Evolutionary conservation across 1,140 invertebrate species (phyloP).

Genomic region (Panulirus ornatus): DNA sequence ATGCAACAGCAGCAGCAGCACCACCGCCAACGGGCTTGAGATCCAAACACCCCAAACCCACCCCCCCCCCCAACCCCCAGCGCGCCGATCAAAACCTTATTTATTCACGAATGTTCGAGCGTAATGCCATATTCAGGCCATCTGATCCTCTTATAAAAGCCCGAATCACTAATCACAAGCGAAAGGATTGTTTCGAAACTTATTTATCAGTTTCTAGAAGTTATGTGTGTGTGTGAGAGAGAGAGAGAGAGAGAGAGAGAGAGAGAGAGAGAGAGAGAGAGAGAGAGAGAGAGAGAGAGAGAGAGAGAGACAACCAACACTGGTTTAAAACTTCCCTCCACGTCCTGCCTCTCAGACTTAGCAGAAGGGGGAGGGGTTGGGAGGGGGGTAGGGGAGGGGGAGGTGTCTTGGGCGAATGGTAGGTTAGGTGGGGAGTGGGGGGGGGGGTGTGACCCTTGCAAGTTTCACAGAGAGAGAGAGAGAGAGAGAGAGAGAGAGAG

Average conservation of each 20-base stretch:
- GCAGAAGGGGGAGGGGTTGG: too few relatives aligned
- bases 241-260: not conserved
- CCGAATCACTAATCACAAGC: not conserved
- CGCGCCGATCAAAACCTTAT: too few relatives aligned
- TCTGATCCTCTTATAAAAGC: constrained; percentile 23
- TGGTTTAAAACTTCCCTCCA: too few relatives aligned
- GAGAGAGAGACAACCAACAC: not conserved
- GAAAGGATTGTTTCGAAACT: constrained; percentile 18
- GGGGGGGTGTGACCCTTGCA: too few relatives aligned
- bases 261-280: not conserved
- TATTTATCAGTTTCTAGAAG: not conserved
- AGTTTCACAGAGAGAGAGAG: too few relatives aligned
- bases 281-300: not conserved
- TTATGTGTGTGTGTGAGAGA: not conserved
- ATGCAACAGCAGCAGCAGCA: not conserved
- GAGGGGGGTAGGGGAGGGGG: too few relatives aligned
- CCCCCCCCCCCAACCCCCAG: too few relatives aligned
- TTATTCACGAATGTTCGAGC: constrained; percentile 14
- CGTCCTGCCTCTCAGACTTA: too few relatives aligned
- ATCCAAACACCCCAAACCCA: too few relatives aligned
- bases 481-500: not conserved
- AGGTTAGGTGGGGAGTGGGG: too few relatives aligned
- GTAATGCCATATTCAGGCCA: not conserved
- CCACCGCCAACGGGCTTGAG: not conserved
- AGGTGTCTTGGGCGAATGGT: too few relatives aligned